Evolutionary conservation across 2,113 vertebrate species (phyloP).

Genomic region (Odobenus rosmarus): DNA sequence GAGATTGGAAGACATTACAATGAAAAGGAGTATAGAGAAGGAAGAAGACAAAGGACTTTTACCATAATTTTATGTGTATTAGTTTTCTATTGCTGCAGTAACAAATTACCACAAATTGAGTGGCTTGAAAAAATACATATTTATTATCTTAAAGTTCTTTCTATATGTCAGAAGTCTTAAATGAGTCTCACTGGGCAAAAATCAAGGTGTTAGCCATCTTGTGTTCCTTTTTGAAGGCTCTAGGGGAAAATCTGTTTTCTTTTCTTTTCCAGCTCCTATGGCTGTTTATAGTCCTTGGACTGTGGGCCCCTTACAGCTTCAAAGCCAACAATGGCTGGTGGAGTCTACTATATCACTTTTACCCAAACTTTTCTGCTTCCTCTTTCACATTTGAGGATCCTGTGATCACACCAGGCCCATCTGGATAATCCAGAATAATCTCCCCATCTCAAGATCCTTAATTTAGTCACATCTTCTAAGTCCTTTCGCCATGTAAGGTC

Average conservation of each 20-base stretch:
- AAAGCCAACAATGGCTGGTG: neutral
- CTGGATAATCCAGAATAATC: neutral
- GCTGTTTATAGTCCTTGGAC: neutral
- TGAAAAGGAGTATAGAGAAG: neutral
- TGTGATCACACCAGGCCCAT: neutral
- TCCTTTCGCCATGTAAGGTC: neutral
- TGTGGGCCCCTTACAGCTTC: neutral
- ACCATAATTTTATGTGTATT: neutral
- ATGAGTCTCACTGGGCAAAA: neutral
- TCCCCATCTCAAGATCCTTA: neutral
- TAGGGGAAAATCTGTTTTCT: neutral
- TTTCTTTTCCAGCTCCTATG: neutral
- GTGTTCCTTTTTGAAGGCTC: neutral
- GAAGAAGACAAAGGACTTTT: neutral
- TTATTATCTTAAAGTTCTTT: neutral
- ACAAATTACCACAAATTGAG: neutral
- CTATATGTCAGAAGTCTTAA: neutral
- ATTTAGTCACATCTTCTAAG: neutral
- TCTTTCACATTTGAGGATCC: neutral
- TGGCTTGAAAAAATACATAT: neutral
- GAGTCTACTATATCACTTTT: neutral
- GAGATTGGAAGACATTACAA: neutral
- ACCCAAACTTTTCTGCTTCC: neutral
- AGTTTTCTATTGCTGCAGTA: neutral
- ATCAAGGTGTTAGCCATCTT: neutral